Conservation (phyloP, 2,888 invertebrate species). For the Pseudeuparius sepicola region DNA sequence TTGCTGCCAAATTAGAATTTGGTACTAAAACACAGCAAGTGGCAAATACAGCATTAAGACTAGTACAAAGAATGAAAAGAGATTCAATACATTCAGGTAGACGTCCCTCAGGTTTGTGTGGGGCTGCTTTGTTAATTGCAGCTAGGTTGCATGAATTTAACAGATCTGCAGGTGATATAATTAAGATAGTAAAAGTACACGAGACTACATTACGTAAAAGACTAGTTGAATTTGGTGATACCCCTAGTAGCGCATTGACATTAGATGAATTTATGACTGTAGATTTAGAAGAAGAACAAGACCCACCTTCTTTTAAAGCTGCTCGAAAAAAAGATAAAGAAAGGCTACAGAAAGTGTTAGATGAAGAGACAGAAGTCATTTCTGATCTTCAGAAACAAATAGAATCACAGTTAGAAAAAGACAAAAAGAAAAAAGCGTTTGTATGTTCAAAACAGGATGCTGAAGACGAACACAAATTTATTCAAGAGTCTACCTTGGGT, state of each 20-base stretch:
- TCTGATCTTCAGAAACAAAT: conserved; percentile 78
- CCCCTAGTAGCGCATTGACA: conserved; percentile 89
- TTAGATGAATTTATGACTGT: conserved; percentile 95
- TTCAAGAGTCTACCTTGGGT: conserved; percentile 40
- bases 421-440: conserved; percentile 1
- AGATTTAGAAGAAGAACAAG: conserved; percentile 92
- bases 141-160: conserved; percentile 87
- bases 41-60: conserved; percentile 83
- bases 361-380: conserved; percentile 55
- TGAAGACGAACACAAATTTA: conserved; percentile 37
- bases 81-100: conserved; percentile 96
- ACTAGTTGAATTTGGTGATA: conserved; percentile 90
- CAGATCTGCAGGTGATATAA: conserved; percentile 76
- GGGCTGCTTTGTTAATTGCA: conserved; percentile 94
- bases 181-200: conserved; percentile 91
- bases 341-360: conserved; percentile 62
- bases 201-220: conserved; percentile 87
- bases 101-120: conserved; percentile 93
- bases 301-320: conserved; percentile 90
- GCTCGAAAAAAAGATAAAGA: conserved; percentile 84
- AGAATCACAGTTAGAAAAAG: conserved; percentile 69
- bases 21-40: conserved; percentile 91
- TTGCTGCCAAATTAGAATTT: conserved; percentile 86
- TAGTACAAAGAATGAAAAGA: conserved; percentile 95
- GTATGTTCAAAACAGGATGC: conserved; percentile 9